Evolutionary conservation across 2,888 invertebrate genomes (phyloP), one percentile per base, ranked within the genome.

Genomic region (Clanis bilineata): DNA sequence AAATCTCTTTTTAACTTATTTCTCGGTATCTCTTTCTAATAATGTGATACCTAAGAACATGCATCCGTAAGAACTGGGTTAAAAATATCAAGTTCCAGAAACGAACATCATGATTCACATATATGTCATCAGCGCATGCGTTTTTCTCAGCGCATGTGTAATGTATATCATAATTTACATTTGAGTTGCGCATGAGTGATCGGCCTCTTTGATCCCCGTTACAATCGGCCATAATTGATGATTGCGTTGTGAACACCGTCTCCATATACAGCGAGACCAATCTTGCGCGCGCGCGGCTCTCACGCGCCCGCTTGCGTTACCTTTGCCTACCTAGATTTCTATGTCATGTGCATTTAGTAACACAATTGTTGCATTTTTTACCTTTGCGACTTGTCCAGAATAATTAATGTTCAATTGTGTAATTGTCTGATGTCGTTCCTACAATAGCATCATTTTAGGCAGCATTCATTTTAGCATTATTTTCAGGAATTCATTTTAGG

Each of bases 191-290:
- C 82, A 79, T 77, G 82, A 77, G 72, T 71, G 64, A 76, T 63
- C 85, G 88, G 86, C 72, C 60, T 70, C 87, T 91, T 90, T 90
- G 91, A 91, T 90, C 90, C 88, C 83, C 73, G 84, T 85, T 85
- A 90, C 90, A 90, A 90, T 90, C 88, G 85, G 67, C 65, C 66
- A 77, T 90, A 89, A 91, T 91, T 90, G 88, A 91, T 90, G 90
- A 85, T 86, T 84, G 83, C 78, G 71, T 67, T 51, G 28, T 47
- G 51, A 28, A 10, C 41, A 68, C 75, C 28, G 10, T 70, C 72
- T 73, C 80, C 76, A 68, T 79, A 71, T 73, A 74, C 65, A 70
- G 82, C 72, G 80, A 80, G 75, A 77, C 80, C 75, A 79, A 82
- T 78, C 73, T 72, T 63, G 70, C 68, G 74, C 71, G 72, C 74